Percentiles rank a stretch among this genome's conserved stretches.
phyloP scores from a whole-genome alignment of 2,888 invertebrate species.

The Netelia melanura region DNA sequence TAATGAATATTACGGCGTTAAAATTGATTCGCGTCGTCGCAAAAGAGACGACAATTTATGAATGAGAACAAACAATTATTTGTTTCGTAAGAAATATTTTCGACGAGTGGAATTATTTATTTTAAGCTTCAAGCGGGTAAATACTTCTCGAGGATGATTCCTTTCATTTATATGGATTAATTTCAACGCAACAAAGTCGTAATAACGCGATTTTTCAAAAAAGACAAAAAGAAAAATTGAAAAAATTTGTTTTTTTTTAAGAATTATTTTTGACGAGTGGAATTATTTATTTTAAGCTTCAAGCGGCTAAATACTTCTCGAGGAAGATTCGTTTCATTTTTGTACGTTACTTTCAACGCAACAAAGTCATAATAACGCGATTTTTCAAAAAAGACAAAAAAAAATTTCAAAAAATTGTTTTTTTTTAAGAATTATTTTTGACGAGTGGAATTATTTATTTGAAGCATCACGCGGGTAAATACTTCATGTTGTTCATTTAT shows the following conservation, averaged over 20 bases:
- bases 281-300: neutral
- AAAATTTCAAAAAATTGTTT: neutral
- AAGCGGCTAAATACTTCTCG: neutral
- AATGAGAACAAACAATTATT: neutral
- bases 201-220: neutral
- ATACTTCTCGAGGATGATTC: neutral
- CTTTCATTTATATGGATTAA: neutral
- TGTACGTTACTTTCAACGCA: neutral
- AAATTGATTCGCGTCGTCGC: too few relatives aligned
- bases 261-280: neutral
- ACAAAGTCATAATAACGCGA: neutral
- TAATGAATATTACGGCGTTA: too few relatives aligned
- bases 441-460: neutral
- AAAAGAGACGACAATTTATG: too few relatives aligned
- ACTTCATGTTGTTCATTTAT: neutral
- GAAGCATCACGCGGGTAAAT: neutral
- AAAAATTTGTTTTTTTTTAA: neutral
- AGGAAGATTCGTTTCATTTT: neutral
- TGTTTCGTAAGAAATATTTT: slow-evolving; percentile 5
- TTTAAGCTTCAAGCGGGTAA: neutral
- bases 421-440: neutral
- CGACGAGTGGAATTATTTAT: neutral
- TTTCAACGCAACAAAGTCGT: neutral
- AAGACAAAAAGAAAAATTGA: too few relatives aligned
- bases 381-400: neutral